A percentile compares a stretch with the other conserved stretches of the same genome.
phyloP scores from a whole-genome alignment of 2,113 vertebrate species.

The Phoenicopterus ruber region DNA sequence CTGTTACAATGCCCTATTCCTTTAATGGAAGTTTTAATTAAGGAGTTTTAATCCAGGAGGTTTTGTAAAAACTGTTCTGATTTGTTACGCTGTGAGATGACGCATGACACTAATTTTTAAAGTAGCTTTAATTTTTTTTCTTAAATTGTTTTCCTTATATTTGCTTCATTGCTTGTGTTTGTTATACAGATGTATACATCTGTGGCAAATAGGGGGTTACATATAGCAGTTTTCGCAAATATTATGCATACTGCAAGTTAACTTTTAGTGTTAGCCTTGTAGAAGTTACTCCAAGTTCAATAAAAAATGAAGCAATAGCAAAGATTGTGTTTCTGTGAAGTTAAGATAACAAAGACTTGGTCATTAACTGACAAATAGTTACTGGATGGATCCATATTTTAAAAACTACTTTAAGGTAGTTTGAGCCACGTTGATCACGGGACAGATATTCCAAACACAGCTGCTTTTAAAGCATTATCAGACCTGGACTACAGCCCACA shows the following conservation, averaged over 20 bases:
- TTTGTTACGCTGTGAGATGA: not conserved
- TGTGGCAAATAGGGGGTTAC: not conserved
- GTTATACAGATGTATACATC: not conserved
- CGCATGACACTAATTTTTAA: not conserved
- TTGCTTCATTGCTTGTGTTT: not conserved
- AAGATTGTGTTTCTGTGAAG: not conserved
- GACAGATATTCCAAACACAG: not conserved
- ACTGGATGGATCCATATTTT: not conserved
- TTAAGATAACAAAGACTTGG: not conserved
- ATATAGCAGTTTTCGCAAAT: not conserved
- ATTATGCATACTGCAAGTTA: not conserved
- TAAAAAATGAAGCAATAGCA: not conserved
- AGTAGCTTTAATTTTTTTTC: not conserved
- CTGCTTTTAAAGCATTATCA: not conserved
- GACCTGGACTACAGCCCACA: not conserved
- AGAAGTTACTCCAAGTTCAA: not conserved
- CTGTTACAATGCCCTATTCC: constrained; percentile 1
- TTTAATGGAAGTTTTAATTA: constrained; percentile 33
- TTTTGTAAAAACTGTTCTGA: not conserved
- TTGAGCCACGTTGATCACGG: not conserved
- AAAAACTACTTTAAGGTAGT: not conserved
- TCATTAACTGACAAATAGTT: not conserved
- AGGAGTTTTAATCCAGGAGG: not conserved
- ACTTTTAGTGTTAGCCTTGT: not conserved
- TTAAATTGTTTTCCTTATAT: not conserved